phyloP scores from a whole-genome alignment of 2,113 vertebrate species.

The Megaceryle torquata region DNA sequence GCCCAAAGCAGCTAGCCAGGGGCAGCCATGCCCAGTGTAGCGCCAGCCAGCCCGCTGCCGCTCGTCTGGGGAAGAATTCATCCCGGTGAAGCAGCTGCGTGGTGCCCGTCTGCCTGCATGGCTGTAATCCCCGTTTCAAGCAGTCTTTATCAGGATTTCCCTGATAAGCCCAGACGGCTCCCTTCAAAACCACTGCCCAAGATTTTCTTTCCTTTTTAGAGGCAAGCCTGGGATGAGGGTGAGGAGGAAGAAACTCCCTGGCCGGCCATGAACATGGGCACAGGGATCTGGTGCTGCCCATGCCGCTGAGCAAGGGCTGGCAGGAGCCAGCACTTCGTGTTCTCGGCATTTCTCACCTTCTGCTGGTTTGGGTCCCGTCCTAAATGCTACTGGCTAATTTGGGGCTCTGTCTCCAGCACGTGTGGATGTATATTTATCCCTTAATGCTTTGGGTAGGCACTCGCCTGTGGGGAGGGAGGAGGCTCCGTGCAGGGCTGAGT shows the following conservation, averaged over 20 bases:
- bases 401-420: slow-evolving; percentile 5
- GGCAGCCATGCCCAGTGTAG: accelerated
- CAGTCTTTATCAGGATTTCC: slow-evolving; percentile 35
- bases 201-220: slow-evolving; percentile 39
- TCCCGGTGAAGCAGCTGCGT: accelerated
- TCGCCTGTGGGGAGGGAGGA: neutral
- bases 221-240: neutral
- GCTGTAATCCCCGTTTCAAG: neutral
- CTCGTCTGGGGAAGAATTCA: neutral
- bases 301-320: neutral
- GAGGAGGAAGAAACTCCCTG: neutral
- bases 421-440: slow-evolving; percentile 50
- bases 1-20: accelerated
- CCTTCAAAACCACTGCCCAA: slow-evolving; percentile 10
- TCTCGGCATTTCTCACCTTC: neutral
- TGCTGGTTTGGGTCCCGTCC: slow-evolving; percentile 7
- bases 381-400: neutral
- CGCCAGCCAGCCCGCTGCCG: neutral
- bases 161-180: slow-evolving; percentile 9
- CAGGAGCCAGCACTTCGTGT: neutral
- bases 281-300: neutral
- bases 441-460: neutral
- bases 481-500: neutral
- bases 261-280: accelerated
- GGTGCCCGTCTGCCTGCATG: neutral